These are phyloP conservation scores for Melipona quadrifasciata DNA, from an alignment of 1,140 invertebrate species.

Conservation along the genomic window DNA sequence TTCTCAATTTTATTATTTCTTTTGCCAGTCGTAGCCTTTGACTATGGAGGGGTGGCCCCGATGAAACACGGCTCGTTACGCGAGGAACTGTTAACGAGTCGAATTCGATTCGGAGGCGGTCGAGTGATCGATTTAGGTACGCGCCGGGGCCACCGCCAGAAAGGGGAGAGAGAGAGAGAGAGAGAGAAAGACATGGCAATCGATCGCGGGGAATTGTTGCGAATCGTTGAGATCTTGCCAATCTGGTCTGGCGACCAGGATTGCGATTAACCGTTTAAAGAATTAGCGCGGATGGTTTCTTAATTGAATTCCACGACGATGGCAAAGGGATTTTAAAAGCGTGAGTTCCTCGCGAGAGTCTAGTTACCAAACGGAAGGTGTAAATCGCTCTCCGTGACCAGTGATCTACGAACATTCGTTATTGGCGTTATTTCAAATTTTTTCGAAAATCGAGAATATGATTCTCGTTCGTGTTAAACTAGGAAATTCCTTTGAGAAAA, in stretches of 20 bases:
- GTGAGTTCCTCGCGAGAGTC: background rate
- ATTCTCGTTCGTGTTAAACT: too few relatives aligned
- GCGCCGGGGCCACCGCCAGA: background rate
- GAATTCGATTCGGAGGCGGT: constrained; percentile 4
- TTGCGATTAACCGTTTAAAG: background rate
- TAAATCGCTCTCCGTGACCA: too few relatives aligned
- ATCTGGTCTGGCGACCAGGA: background rate
- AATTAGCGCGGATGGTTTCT: background rate
- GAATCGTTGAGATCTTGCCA: constrained; percentile 14
- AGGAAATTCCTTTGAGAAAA: too few relatives aligned
- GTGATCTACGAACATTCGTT: too few relatives aligned
- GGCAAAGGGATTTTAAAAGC: too few relatives aligned
- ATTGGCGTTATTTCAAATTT: too few relatives aligned
- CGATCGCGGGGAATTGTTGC: background rate
- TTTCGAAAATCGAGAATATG: too few relatives aligned
- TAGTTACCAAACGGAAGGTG: too few relatives aligned
- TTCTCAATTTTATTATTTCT: constrained; percentile 30
- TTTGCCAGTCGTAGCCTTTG: constrained; percentile 20
- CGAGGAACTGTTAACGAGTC: constrained; percentile 18
- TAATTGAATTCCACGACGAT: background rate
- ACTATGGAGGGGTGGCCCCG: background rate
- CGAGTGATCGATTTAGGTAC: background rate
- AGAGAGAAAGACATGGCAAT: background rate
- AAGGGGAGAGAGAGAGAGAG: background rate
- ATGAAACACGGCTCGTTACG: constrained; percentile 27